A percentile compares a stretch with the other conserved stretches of the same genome.
phyloP scores from a whole-genome alignment of 2,797 vertebrate genomes.

The Sternarchorhynchus goeldii region DNA sequence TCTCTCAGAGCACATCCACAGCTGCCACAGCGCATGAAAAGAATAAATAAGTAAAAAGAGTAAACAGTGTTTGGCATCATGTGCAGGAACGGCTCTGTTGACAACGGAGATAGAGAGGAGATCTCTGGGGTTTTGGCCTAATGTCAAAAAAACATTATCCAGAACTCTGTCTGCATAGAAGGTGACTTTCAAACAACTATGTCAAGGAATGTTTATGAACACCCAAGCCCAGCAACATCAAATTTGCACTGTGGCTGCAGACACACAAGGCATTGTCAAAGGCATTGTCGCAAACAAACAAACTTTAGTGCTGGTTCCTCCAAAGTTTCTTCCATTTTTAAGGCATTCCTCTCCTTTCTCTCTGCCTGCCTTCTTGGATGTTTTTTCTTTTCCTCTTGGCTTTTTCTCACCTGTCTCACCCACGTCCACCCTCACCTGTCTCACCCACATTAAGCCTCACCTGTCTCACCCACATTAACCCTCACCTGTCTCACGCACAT shows the following conservation, averaged over 20 bases:
- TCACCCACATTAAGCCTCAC: too few species aligned
- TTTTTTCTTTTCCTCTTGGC: slow-evolving; percentile 29
- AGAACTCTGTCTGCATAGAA: not conserved
- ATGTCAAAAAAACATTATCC: not conserved
- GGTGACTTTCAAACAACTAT: not conserved
- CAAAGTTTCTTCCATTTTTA: slow-evolving; percentile 3
- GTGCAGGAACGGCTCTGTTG: not conserved
- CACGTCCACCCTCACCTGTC: slow-evolving; percentile 65
- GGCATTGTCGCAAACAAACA: slow-evolving; percentile 5
- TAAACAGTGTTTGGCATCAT: slow-evolving; percentile 1
- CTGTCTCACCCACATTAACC: not conserved
- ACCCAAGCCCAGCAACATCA: not conserved
- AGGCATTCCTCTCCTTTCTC: not conserved
- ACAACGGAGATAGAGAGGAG: not conserved
- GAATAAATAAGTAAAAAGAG: slow-evolving; percentile 9
- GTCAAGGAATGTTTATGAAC: slow-evolving; percentile 21
- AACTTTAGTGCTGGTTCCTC: not conserved
- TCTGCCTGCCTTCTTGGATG: slow-evolving; percentile 36
- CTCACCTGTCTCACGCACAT: too few species aligned
- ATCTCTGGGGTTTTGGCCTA: not conserved
- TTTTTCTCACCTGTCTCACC: slow-evolving; percentile 63
- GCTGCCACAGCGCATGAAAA: not conserved
- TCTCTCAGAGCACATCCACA: not conserved
- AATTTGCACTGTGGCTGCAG: not conserved
- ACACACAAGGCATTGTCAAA: not conserved